A percentile compares a stretch with the other conserved stretches of the same genome.
phyloP scores from a whole-genome alignment of 2,888 invertebrate species.

The Nemurella pictetii region DNA sequence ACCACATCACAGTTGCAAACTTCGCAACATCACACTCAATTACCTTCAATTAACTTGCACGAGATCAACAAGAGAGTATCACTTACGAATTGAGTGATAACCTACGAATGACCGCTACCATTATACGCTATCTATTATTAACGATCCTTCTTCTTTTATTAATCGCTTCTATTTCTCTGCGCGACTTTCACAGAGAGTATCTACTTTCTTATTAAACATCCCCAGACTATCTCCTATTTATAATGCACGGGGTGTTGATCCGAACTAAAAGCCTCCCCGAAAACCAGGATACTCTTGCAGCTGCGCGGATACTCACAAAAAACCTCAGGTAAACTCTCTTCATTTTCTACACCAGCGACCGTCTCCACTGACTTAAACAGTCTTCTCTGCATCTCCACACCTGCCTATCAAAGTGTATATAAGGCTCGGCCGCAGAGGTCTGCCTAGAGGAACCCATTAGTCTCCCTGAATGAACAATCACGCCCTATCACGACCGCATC shows the following conservation, averaged over 20 bases:
- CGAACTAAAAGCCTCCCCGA: slow-evolving; percentile 21
- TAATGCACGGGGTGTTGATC: slow-evolving; percentile 26
- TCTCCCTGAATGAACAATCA: slow-evolving; percentile 29
- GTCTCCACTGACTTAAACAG: neutral
- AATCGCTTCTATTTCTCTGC: neutral
- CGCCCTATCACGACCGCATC: slow-evolving; percentile 32
- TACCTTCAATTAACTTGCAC: neutral
- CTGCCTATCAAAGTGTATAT: slow-evolving; percentile 21
- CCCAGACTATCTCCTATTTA: slow-evolving; percentile 1
- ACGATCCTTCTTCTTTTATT: neutral
- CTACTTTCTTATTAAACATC: neutral
- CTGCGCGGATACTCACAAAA: slow-evolving; percentile 3
- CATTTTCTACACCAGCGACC: neutral
- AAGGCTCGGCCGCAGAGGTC: neutral
- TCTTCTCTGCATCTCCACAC: slow-evolving; percentile 1
- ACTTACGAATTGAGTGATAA: neutral
- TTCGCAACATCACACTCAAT: neutral
- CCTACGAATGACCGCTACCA: neutral
- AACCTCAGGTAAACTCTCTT: slow-evolving; percentile 30
- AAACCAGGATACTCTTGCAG: neutral
- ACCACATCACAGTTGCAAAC: neutral
- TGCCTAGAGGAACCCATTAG: slow-evolving; percentile 19
- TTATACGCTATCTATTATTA: neutral
- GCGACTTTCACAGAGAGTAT: neutral
- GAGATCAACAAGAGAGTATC: neutral